Base-by-base conservation (phyloP, 2,888 invertebrate species). In the Synergus itoensis region DNA sequence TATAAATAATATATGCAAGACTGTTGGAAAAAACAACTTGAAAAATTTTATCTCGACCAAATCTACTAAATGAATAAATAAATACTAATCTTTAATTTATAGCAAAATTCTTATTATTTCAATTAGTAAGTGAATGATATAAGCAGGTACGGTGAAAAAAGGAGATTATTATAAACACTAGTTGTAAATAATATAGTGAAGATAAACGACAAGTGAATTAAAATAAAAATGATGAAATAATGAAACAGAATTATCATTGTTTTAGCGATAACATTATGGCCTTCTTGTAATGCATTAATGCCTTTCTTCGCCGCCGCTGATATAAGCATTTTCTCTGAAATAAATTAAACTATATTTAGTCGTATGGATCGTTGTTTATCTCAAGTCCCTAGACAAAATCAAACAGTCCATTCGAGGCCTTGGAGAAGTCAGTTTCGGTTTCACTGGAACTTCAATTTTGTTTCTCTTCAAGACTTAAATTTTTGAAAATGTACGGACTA, bases 401-500 rank as follows among this genome's bases (percentile, higher is more conserved):
- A 36, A 40, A 40, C 73, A 57, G 73, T 73, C 11, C 48, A n/a
- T 48, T 18, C 12, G 1, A 12, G 53, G 36, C 18, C 5, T 73
- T 73, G 9, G 73, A 28, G 28, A 53, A 53, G 53, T 40, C 36
- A 53, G 8, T 48, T 45, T 69, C 43, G 1, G 12, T 8, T 48
- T 45, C 9, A 21, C 21, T 18, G 1, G 14, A 67, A 45, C n/a
- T 21, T 43, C 2, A 21, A 21, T 12, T 43, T 12, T 67, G 4
- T 65, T 65, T 41, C 18, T 3, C n/a, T 65, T 43, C 7, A 18
- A 16, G n/a, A 11, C 0, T 5, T 5, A 4, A 21, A 57, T 14
- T 62, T 65, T 41, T 21, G 18, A 65, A 63, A 45, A 85, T 85
- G 85, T 77, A 83, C 60, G 80, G 62, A 43, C 76, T 63, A 62